Conservation (phyloP, 2,888 invertebrate genomes). For the Lasioglossum figueresi region DNA sequence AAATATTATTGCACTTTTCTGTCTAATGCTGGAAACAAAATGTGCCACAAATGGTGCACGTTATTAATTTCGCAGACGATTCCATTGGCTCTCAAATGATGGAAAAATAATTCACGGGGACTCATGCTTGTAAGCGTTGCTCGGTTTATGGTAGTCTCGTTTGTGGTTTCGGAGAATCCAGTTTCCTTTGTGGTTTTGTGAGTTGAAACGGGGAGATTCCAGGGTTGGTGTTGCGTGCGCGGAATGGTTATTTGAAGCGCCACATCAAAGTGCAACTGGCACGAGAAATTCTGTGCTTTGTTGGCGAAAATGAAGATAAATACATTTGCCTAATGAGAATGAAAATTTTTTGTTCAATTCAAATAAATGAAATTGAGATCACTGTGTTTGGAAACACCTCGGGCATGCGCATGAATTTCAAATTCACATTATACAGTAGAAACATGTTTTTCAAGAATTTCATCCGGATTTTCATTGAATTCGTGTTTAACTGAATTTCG, state of each 20-base stretch:
- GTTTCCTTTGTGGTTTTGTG: conserved; percentile 25
- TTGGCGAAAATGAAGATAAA: not conserved
- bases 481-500: not conserved
- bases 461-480: not conserved
- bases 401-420: not conserved
- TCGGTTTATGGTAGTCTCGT: conserved; percentile 9
- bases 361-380: not conserved
- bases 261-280: conserved; percentile 8
- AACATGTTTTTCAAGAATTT: not conserved
- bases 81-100: not conserved
- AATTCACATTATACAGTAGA: not conserved
- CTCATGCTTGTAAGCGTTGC: not conserved
- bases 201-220: conserved; percentile 23
- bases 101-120: not conserved
- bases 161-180: conserved; percentile 11
- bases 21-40: not conserved
- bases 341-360: not conserved
- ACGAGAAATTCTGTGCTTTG: not conserved
- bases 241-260: not conserved
- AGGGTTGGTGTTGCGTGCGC: not conserved
- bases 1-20: not conserved
- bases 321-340: not conserved
- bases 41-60: not conserved
- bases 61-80: not conserved
- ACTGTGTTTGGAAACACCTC: not conserved